Evolutionary conservation across 2,888 invertebrate species (phyloP), one percentile per base, ranked within the genome.

Genomic region (Molorchus minor): DNA sequence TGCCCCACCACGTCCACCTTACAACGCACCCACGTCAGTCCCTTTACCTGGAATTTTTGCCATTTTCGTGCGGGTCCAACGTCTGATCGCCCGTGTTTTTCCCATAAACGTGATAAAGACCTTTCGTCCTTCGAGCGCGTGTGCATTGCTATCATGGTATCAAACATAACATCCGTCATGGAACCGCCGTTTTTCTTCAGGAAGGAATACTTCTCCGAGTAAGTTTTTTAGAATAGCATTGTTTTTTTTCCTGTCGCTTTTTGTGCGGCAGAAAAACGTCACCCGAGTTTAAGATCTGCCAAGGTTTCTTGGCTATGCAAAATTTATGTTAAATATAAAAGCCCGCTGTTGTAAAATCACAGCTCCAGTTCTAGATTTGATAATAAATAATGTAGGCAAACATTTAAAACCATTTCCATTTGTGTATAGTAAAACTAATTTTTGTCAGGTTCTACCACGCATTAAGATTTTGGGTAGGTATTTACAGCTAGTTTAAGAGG

Each of bases 171-270:
- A 25, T 21, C 20, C 47, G 56, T 47, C 15, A 64, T 64, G 54
- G 59, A 61, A 33, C 21, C 56, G 13, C 58, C 46, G 12, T 61
- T 61, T 16, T 64, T 59, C 10, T 53, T 64, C 58, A 54, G 54
- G 20, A 53, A 29, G 35, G 36, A 40, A 3, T 58, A 54, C 40
- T 61, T 61, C 47, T 36, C 29, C 12, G 47, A 64, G 64, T 64
- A 54, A 64, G 64, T 64, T 51, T 41, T 43, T n/a, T n/a, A n/a
- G 5, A 43, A 7, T 20, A 15, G 21, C 21, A 2, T 45, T 4
- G 33, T 7, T 33, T 33, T 33, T 33, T 33, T 33, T 10, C 10
- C 12, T 3, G 33, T 25, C 8, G 25, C 8, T 25, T 25, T 25
- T 25, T 4, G 5, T 8, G 25, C 25, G 25, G 8, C 4, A 25